Conservation (phyloP, 2,797 vertebrate genomes). For the Schizopygopsis pylzovi region DNA sequence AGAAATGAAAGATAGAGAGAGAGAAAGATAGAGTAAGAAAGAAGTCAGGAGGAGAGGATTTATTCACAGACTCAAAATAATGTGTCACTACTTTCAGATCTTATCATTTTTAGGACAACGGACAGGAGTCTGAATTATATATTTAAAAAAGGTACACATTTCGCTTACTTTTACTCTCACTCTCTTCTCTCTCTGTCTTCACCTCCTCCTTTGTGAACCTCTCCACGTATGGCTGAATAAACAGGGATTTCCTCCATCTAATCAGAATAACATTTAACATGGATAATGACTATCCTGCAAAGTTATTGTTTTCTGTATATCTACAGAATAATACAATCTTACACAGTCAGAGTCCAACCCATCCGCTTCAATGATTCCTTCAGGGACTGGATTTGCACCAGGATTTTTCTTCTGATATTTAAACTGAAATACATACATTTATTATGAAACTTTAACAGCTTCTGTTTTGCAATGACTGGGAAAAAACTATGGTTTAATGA, state of each 20-base stretch:
- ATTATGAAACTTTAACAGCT: neutral
- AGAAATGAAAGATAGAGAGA: too few species aligned
- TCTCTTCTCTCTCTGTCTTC: neutral
- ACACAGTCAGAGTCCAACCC: neutral
- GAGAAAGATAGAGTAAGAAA: too few species aligned
- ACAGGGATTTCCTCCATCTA: conserved; percentile 5
- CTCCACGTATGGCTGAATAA: neutral
- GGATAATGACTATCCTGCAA: neutral
- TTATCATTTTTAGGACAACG: neutral
- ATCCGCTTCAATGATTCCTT: neutral
- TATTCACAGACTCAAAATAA: neutral
- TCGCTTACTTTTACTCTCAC: neutral
- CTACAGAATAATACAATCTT: neutral
- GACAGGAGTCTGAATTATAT: too few species aligned
- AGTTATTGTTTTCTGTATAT: neutral
- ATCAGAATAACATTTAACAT: neutral
- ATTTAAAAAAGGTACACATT: neutral
- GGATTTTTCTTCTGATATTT: neutral
- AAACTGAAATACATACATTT: neutral
- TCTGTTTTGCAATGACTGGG: neutral
- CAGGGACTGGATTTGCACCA: neutral
- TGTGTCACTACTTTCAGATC: neutral
- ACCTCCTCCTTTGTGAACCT: neutral
- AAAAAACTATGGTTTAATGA: neutral
- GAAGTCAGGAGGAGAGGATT: too few species aligned